Conservation (phyloP, 2,888 invertebrate genomes). For the Eilema caniola region DNA sequence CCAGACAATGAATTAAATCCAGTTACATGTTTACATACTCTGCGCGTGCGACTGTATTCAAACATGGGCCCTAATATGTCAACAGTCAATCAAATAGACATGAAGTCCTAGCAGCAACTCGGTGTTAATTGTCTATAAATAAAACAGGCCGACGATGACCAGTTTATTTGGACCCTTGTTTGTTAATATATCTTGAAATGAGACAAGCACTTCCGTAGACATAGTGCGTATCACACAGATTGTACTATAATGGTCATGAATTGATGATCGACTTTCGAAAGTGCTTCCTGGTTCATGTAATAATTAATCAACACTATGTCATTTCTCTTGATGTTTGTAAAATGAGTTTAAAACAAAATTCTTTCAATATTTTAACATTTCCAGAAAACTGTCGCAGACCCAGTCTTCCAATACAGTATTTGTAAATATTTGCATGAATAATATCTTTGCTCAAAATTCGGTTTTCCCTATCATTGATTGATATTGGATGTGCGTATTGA, state of each 20-base stretch:
- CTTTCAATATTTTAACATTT: background rate
- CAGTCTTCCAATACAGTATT: background rate
- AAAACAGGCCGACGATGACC: slow-evolving; percentile 58
- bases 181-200: slow-evolving; percentile 47
- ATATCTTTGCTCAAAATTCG: background rate
- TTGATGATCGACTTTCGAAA: slow-evolving; percentile 24
- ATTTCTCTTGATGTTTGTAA: background rate
- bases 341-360: background rate
- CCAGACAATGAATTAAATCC: slow-evolving; percentile 15
- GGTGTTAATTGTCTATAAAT: slow-evolving; percentile 76
- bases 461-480: slow-evolving; percentile 4
- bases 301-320: slow-evolving; percentile 13
- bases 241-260: slow-evolving; percentile 28
- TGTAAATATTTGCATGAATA: background rate
- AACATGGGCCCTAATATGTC: slow-evolving; percentile 66
- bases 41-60: slow-evolving; percentile 36
- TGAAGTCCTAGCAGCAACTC: slow-evolving; percentile 59
- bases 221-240: slow-evolving; percentile 27
- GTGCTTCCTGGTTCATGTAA: slow-evolving; percentile 32
- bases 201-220: slow-evolving; percentile 33
- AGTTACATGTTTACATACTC: background rate
- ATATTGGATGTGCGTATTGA: background rate
- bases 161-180: slow-evolving; percentile 50
- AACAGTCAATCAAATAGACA: slow-evolving; percentile 76
- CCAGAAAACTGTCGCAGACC: background rate